A percentile compares a stretch with the other conserved stretches of the same genome.
Conservation (phyloP, 2,113 vertebrate species). For the Corapipo altera region DNA sequence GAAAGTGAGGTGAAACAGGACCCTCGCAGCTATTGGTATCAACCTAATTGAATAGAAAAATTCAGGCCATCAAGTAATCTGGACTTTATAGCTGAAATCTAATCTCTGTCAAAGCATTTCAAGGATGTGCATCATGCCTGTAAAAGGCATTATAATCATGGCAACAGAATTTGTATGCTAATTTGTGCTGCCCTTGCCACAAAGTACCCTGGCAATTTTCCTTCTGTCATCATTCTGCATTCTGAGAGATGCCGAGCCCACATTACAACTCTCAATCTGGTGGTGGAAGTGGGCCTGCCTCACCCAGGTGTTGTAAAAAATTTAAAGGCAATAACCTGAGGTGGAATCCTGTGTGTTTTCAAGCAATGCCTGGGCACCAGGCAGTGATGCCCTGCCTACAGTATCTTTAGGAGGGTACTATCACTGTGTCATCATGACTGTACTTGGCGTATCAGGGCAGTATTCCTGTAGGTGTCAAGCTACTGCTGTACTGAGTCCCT, state of each 20-base stretch:
- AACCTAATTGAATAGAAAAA: not conserved
- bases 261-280: fast-evolving
- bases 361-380: not conserved
- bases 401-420: not conserved
- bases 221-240: not conserved
- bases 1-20: not conserved
- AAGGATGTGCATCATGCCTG: not conserved
- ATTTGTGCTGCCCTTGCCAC: not conserved
- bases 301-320: not conserved
- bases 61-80: not conserved
- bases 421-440: not conserved
- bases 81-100: not conserved
- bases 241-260: not conserved
- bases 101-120: constrained; percentile 10
- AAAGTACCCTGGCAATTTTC: not conserved
- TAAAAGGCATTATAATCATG: not conserved
- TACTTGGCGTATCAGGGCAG: not conserved
- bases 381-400: not conserved
- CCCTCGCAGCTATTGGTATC: not conserved
- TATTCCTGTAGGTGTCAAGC: not conserved
- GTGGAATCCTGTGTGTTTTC: not conserved
- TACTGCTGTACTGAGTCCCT: not conserved
- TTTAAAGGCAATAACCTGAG: not conserved
- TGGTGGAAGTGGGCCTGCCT: not conserved
- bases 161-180: not conserved